Conservation (phyloP, 1,140 invertebrate species). For the Drosophila parabipectinata region DNA sequence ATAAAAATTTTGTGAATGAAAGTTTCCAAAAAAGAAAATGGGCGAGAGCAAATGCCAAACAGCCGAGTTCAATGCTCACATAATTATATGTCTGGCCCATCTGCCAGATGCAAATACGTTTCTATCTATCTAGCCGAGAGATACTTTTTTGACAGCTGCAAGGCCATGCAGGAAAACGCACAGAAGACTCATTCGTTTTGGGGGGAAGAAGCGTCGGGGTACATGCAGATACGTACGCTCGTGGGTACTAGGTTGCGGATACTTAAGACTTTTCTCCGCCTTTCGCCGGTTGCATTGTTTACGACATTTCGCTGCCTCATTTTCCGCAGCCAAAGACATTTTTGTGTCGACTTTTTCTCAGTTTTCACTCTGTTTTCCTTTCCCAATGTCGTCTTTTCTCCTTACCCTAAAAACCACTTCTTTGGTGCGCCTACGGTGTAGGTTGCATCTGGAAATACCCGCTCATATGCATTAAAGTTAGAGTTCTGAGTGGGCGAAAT, state of each 20-base stretch:
- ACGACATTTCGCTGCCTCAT: constrained; percentile 75
- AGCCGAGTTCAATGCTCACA: constrained; percentile 55
- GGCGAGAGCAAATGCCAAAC: constrained; percentile 3
- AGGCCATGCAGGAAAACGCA: constrained; percentile 21
- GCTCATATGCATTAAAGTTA: constrained; percentile 8
- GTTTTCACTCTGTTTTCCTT: constrained; percentile 78
- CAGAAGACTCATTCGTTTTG: constrained; percentile 1
- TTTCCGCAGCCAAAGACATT: constrained; percentile 78
- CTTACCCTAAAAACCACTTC: neutral
- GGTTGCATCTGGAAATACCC: constrained; percentile 40
- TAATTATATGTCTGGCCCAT: constrained; percentile 46
- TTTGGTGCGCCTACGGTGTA: constrained; percentile 38
- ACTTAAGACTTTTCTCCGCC: constrained; percentile 65
- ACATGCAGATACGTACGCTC: neutral
- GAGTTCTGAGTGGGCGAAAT: constrained; percentile 4
- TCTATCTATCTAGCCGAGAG: neutral
- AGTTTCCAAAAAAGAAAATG: constrained; percentile 8
- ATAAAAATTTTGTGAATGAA: neutral
- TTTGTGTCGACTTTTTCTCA: constrained; percentile 71
- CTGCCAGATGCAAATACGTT: constrained; percentile 27
- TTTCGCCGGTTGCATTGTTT: constrained; percentile 77
- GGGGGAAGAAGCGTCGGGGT: neutral
- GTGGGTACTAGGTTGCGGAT: constrained; percentile 32
- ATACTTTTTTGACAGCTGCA: constrained; percentile 50
- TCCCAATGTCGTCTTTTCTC: constrained; percentile 3